Evolutionary conservation across 2,888 invertebrate genomes (phyloP).

Genomic region (Synergus gifuensis): DNA sequence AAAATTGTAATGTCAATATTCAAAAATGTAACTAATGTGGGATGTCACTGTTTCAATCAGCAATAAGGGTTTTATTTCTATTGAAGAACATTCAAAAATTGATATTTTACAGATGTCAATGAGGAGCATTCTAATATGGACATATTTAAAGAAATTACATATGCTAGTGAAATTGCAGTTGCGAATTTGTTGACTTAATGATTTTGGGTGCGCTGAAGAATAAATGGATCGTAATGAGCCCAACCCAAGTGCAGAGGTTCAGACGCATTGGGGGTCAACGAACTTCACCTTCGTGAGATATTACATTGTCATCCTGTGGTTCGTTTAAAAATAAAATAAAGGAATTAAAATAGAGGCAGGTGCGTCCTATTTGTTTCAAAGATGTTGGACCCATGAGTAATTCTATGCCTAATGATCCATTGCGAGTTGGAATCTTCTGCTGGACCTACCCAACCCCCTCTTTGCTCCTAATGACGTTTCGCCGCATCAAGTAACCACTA

Average conservation of each 20-base stretch:
- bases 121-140: background rate
- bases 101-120: background rate
- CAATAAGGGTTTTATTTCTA: too few relatives aligned
- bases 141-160: background rate
- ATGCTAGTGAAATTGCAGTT: background rate
- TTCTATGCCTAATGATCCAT: slow-evolving; percentile 42
- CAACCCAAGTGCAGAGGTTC: slow-evolving; percentile 34
- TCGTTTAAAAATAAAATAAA: slow-evolving; percentile 44
- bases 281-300: slow-evolving; percentile 35
- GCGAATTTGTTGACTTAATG: background rate
- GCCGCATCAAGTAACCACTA: slow-evolving; percentile 48
- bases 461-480: slow-evolving; percentile 30
- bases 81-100: background rate
- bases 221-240: slow-evolving; percentile 32
- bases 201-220: slow-evolving; percentile 28
- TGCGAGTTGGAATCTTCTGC: slow-evolving; percentile 22
- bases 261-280: slow-evolving; percentile 23
- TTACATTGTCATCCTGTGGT: slow-evolving; percentile 56
- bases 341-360: slow-evolving; percentile 53
- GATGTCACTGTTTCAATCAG: too few relatives aligned
- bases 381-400: slow-evolving; percentile 5
- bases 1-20: too few relatives aligned
- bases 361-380: slow-evolving; percentile 57
- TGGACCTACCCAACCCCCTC: slow-evolving; percentile 13
- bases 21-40: too few relatives aligned